Evolutionary conservation across 2,888 invertebrate species (phyloP).

Genomic region (Drosophila neutralis): DNA sequence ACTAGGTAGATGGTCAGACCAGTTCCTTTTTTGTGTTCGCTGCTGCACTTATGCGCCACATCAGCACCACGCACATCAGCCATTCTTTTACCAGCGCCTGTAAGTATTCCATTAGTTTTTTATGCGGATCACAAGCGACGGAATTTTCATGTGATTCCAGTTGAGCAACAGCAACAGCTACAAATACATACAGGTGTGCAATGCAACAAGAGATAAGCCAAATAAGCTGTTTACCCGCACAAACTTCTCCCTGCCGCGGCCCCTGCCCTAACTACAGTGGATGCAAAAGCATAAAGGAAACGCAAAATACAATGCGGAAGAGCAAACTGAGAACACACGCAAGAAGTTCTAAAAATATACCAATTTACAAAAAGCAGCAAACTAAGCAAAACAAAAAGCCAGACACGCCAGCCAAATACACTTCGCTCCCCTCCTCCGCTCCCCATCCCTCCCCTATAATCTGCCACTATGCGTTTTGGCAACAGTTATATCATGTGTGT

Average conservation of each 20-base stretch:
- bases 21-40: conserved; percentile 18
- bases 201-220: conserved; percentile 24
- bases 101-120: conserved; percentile 49
- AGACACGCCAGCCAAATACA: conserved; percentile 7
- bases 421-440: background rate
- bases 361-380: conserved; percentile 25
- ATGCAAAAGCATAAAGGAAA: conserved; percentile 15
- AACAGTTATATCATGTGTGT: conserved; percentile 12
- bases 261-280: conserved; percentile 3
- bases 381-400: background rate
- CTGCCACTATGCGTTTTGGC: conserved; percentile 17
- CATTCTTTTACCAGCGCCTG: conserved; percentile 43
- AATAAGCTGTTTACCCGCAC: conserved; percentile 24
- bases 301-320: conserved; percentile 37
- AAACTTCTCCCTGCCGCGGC: background rate
- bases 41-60: conserved; percentile 9
- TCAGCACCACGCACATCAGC: conserved; percentile 32
- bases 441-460: background rate
- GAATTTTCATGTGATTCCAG: background rate
- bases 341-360: conserved; percentile 46
- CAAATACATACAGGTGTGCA: conserved; percentile 4
- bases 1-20: conserved; percentile 25
- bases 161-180: conserved; percentile 6
- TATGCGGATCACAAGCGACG: conserved; percentile 6
- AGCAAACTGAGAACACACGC: conserved; percentile 29